Evolutionary conservation across 1,140 invertebrate genomes (phyloP).

Genomic region (Ips typographus): DNA sequence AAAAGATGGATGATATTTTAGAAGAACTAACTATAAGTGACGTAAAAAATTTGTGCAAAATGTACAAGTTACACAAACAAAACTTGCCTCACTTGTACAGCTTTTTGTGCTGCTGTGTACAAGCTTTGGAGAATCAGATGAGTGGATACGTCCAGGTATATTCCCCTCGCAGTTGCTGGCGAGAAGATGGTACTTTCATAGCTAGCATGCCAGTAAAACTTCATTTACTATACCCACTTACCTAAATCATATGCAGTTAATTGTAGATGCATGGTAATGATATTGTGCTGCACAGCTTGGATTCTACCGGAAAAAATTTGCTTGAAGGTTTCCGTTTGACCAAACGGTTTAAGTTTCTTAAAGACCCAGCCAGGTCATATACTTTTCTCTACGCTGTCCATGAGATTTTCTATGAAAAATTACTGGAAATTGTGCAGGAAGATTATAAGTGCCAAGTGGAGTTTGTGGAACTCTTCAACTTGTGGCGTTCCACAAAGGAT

Average conservation of each 20-base stretch:
- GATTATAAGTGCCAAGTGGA: neutral
- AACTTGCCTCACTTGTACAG: slow-evolving; percentile 12
- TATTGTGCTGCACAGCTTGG: slow-evolving; percentile 19
- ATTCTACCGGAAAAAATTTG: slow-evolving; percentile 13
- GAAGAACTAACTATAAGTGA: neutral
- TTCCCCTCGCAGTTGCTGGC: slow-evolving; percentile 15
- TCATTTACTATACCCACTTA: neutral
- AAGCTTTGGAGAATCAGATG: neutral
- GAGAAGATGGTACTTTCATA: slow-evolving; percentile 20
- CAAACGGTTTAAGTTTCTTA: slow-evolving; percentile 8
- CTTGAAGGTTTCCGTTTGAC: neutral
- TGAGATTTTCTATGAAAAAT: slow-evolving; percentile 5
- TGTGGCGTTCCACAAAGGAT: slow-evolving; percentile 1
- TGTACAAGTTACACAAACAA: slow-evolving; percentile 6
- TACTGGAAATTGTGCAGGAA: neutral
- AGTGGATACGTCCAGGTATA: neutral
- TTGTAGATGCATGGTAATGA: slow-evolving; percentile 7
- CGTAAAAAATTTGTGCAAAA: slow-evolving; percentile 8
- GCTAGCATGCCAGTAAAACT: slow-evolving; percentile 17
- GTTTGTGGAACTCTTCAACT: neutral
- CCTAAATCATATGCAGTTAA: no score
- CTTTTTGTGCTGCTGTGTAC: slow-evolving; percentile 9
- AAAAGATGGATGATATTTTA: neutral
- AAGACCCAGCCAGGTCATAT: slow-evolving; percentile 1
- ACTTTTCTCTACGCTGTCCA: slow-evolving; percentile 8